Evolutionary conservation across 2,797 vertebrate species (phyloP), one percentile per base, ranked within the genome.

Genomic region (Ambastaia sidthimunki): DNA sequence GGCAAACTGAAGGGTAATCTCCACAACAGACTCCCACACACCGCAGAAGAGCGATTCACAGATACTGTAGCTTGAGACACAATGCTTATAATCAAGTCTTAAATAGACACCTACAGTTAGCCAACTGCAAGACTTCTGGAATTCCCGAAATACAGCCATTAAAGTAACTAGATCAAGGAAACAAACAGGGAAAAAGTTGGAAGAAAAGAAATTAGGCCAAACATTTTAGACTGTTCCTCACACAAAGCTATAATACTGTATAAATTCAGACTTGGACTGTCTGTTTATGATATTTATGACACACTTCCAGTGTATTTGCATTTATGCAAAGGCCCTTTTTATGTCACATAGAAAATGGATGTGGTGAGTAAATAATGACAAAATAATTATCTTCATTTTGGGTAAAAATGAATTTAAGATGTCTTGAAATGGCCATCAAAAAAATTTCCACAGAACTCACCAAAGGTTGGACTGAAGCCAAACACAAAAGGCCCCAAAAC

Each of bases 1-100:
- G 85, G 80, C 83, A 83, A 72, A 71, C 48, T 79, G 83, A 84
- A 84, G 85, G 81, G 81, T 71, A 81, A 80, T 83, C 71, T 34
- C 74, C 71, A 86, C 75, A 74, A 79, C 79, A 82, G 80, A 66
- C 31, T 25, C 54, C 67, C 83, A 82, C 73, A 76, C 25, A 15
- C 37, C 74, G 52, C 60, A 59, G 59, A 50, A 78, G 48, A 77
- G 18, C 5, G 54, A 81, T 70, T 74, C 28, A 28, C 54, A 34
- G 54, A 67, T 50, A 60, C 19, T 4, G 28, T 3, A 25, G 44
- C 19, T 41, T 69, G 0, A 1, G 18, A 55, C 74, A 78, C 69
- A 66, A 55, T n/a, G 10, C 15, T 23, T 47, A 16, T 23, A 48
- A 69, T 76, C 47, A 3, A 47, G 7, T 25, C 19, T 41, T 34